A percentile compares a stretch with the other conserved stretches of the same genome.
These are phyloP conservation scores for Cacatua alba DNA, from an alignment of 2,113 vertebrate species.

Conservation along the genomic window DNA sequence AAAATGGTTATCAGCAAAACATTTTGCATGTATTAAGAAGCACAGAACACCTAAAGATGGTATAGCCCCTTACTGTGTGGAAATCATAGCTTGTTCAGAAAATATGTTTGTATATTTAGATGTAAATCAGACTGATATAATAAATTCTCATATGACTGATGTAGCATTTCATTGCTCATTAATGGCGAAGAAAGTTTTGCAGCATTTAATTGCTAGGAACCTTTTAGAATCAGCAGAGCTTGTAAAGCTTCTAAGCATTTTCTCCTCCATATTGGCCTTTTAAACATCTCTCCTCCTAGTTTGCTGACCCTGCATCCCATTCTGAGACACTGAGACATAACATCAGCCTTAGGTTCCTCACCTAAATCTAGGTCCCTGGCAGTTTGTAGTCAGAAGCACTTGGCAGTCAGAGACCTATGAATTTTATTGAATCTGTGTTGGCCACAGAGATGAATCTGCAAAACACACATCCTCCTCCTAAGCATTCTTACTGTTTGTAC, in stretches of 20 bases:
- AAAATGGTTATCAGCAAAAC: not conserved
- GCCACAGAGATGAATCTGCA: not conserved
- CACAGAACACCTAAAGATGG: not conserved
- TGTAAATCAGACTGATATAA: not conserved
- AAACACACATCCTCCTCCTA: fast-evolving
- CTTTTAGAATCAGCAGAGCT: not conserved
- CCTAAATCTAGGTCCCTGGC: not conserved
- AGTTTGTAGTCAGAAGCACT: not conserved
- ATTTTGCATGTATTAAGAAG: not conserved
- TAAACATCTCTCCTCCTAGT: not conserved
- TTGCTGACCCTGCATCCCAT: not conserved
- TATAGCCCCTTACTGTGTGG: not conserved
- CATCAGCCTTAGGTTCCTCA: not conserved
- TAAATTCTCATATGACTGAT: not conserved
- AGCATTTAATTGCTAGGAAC: not conserved
- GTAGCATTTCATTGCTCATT: not conserved
- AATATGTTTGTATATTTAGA: not conserved
- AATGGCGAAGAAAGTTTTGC: not conserved
- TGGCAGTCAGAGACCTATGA: not conserved
- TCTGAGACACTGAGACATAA: not conserved
- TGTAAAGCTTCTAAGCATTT: not conserved
- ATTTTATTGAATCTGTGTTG: not conserved
- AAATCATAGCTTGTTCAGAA: not conserved
- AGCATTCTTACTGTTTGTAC: not conserved
- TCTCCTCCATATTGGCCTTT: not conserved